phyloP scores from a whole-genome alignment of 2,797 vertebrate genomes.

The Alauda arvensis region DNA sequence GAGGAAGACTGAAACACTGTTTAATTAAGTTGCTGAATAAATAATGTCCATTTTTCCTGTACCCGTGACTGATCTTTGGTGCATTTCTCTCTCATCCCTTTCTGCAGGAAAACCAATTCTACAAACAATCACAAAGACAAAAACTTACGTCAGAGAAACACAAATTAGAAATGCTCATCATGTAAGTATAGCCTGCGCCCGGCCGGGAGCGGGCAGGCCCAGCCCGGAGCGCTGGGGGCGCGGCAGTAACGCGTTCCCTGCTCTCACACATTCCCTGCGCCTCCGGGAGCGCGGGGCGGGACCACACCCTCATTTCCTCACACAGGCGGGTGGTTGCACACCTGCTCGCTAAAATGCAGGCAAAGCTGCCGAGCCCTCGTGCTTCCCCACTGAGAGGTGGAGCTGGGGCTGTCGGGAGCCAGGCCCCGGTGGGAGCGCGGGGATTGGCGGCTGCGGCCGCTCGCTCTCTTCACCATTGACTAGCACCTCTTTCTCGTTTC shows the following conservation, averaged over 20 bases:
- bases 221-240: not conserved
- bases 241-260: not conserved
- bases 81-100: not conserved
- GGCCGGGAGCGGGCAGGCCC: not conserved
- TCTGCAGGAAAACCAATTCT: slow-evolving; percentile 94
- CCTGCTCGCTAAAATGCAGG: not conserved
- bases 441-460: not conserved
- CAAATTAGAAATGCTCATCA: slow-evolving; percentile 83
- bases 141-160: slow-evolving; percentile 98
- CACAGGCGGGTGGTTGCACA: not conserved
- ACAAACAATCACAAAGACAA: slow-evolving; percentile 99
- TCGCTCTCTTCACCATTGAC: not conserved
- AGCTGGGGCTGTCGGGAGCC: not conserved
- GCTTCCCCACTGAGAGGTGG: rapidly evolving
- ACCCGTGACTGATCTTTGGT: not conserved
- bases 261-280: not conserved
- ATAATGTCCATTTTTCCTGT: rapidly evolving
- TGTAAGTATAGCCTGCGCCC: slow-evolving; percentile 63
- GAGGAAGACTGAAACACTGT: not conserved
- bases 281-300: not conserved
- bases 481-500: slow-evolving; percentile 52
- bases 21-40: not conserved
- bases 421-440: not conserved
- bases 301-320: not conserved
- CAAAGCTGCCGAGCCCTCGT: not conserved